Percentiles rank a stretch among this genome's conserved stretches.
Conservation (phyloP, 2,113 vertebrate genomes). For the Riparia riparia region DNA sequence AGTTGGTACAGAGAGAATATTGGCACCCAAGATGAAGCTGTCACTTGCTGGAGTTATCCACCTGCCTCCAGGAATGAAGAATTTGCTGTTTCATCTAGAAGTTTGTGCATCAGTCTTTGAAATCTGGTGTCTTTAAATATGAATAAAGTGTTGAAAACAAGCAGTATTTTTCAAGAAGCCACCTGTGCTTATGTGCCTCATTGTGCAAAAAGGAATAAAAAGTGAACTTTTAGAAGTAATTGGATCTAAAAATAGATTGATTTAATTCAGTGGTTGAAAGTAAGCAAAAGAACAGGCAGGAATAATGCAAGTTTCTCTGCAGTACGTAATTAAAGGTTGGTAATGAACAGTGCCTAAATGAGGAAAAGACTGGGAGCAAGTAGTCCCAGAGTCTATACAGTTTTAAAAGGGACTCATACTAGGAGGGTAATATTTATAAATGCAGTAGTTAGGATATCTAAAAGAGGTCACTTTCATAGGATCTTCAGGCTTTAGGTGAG, state of each 20-base stretch:
- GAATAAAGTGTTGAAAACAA: background rate
- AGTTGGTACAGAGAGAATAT: conserved; percentile 42
- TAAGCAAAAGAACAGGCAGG: background rate
- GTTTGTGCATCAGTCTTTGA: background rate
- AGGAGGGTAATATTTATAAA: background rate
- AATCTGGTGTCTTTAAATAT: background rate
- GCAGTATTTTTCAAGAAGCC: background rate
- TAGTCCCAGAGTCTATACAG: background rate
- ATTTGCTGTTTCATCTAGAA: background rate
- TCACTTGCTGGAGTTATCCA: conserved; percentile 44
- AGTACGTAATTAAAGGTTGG: background rate
- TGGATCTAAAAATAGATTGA: background rate
- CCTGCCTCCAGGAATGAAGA: conserved; percentile 48
- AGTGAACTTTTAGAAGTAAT: background rate
- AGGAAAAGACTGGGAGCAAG: background rate
- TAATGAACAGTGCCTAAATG: background rate
- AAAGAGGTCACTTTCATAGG: background rate
- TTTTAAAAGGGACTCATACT: background rate
- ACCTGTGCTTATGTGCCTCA: background rate
- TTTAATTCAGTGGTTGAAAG: background rate
- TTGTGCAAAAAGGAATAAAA: background rate
- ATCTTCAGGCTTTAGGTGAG: background rate
- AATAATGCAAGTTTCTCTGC: background rate
- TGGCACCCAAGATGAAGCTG: conserved; percentile 59
- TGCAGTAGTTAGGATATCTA: background rate